Evolutionary conservation across 1,140 invertebrate genomes (phyloP), one percentile per base, ranked within the genome.

Genomic region (Orchestia grillus): DNA sequence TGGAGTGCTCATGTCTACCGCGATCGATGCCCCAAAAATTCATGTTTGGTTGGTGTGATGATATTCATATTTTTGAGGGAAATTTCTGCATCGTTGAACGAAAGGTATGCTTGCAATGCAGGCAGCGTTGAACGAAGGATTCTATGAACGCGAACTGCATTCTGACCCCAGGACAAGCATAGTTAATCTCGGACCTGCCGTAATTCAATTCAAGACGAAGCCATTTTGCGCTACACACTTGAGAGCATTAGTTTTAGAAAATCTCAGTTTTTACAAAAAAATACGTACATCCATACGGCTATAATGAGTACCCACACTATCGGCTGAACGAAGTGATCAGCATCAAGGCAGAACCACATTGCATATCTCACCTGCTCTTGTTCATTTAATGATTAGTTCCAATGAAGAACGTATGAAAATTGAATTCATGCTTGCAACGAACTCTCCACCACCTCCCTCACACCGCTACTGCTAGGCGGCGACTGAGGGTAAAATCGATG

Each of bases 401-500:
- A 77, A 77, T 77, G 62, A 53, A 53, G 47, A 19, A 53, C 47
- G 6, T 6, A 53, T 87, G 87, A 3, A 42, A 36, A 90, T 90
- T 41, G 11, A 3, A 42, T 90, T 90, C 88, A 90, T 90, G 36
- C 11, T 28, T 90, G 43, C 41, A 19, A 44, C 42, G 92, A 28
- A 44, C 92, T 40, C 92, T 6, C 43, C 92, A 94, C 43, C 43
- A 94, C 92, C 92, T n/a, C 88, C 92, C 92, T 94, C 92, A 94
- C 92, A 19, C 92, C 92, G 92, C 92, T 44, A n/a, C 92, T 11
- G 44, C 92, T 44, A 47, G 92, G 92, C 92, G 44, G 92, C 92
- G 44, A 94, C 92, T 94, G 92, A 94, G 92, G 92, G 92, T 11
- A 94, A 94, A 94, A 94, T 94, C 92, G 44, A 94, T 94, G 92